Percentiles rank a stretch among this genome's conserved stretches.
Evolutionary conservation across 2,888 invertebrate species (phyloP).

Genomic region (Thera obeliscata): DNA sequence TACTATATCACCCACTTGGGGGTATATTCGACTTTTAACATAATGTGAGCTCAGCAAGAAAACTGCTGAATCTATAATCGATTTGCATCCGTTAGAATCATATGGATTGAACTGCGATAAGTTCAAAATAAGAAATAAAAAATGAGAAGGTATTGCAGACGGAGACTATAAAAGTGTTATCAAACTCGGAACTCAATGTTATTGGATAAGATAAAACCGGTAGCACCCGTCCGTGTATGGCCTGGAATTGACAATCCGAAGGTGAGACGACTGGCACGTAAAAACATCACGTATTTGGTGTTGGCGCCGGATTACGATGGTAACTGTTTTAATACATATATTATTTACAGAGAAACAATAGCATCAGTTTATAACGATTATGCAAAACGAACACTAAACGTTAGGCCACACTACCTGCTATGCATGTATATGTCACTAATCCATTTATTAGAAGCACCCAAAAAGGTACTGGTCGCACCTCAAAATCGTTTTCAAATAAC

Average conservation of each 20-base stretch:
- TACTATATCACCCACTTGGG: too few relatives aligned
- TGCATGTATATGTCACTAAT: too few relatives aligned
- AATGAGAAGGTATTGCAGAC: constrained; percentile 13
- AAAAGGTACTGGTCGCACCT: too few relatives aligned
- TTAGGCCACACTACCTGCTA: too few relatives aligned
- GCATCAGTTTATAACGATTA: neutral
- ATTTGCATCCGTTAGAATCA: neutral
- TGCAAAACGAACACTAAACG: neutral
- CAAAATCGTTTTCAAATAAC: too few relatives aligned
- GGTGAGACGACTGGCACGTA: constrained; percentile 21
- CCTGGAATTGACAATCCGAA: constrained; percentile 26
- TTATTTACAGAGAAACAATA: too few relatives aligned
- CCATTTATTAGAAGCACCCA: too few relatives aligned
- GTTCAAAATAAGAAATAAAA: constrained; percentile 25
- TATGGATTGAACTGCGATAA: neutral
- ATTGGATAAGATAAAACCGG: constrained; percentile 34
- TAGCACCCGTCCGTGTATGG: constrained; percentile 20
- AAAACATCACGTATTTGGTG: constrained; percentile 19
- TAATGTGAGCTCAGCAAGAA: too few relatives aligned
- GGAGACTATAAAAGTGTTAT: constrained; percentile 30
- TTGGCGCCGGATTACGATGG: constrained; percentile 8
- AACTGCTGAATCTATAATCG: too few relatives aligned
- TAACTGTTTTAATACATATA: too few relatives aligned
- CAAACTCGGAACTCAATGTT: constrained; percentile 29
- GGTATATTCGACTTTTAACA: too few relatives aligned